Conservation (phyloP, 2,797 vertebrate genomes). For the Helicolenus hilgendorfi region DNA sequence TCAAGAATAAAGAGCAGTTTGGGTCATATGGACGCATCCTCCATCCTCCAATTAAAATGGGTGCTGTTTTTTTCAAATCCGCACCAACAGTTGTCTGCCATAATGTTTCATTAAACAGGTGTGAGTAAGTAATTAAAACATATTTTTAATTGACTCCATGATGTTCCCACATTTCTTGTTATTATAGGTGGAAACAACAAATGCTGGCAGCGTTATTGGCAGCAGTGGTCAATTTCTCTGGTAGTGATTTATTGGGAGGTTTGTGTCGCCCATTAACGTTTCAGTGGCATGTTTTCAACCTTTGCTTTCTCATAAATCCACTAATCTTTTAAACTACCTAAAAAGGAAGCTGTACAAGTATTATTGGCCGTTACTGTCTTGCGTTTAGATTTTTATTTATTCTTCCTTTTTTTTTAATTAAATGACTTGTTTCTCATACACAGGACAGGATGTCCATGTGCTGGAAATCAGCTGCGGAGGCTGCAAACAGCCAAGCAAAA, state of each 20-base stretch:
- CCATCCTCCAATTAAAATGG: background rate
- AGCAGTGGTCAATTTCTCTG: background rate
- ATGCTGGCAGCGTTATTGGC: background rate
- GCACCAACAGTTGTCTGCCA: background rate
- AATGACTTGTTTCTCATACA: background rate
- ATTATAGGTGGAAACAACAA: background rate
- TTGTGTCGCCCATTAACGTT: background rate
- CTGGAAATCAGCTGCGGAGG: background rate
- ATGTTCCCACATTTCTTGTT: background rate
- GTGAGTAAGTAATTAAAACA: background rate
- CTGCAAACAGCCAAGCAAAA: background rate
- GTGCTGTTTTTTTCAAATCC: background rate
- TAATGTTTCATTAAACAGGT: background rate
- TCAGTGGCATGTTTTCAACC: background rate
- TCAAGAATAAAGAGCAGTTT: background rate
- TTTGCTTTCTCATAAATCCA: background rate
- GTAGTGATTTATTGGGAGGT: background rate
- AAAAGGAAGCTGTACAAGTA: background rate
- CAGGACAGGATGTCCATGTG: slow-evolving; percentile 32
- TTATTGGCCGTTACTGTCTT: background rate
- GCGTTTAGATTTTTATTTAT: background rate
- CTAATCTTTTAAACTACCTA: background rate
- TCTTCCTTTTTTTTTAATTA: background rate
- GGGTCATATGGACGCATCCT: background rate
- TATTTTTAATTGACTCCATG: background rate